These are phyloP conservation scores for Catagonus wagneri DNA, from an alignment of 2,113 vertebrate genomes.

Conservation along the genomic window DNA sequence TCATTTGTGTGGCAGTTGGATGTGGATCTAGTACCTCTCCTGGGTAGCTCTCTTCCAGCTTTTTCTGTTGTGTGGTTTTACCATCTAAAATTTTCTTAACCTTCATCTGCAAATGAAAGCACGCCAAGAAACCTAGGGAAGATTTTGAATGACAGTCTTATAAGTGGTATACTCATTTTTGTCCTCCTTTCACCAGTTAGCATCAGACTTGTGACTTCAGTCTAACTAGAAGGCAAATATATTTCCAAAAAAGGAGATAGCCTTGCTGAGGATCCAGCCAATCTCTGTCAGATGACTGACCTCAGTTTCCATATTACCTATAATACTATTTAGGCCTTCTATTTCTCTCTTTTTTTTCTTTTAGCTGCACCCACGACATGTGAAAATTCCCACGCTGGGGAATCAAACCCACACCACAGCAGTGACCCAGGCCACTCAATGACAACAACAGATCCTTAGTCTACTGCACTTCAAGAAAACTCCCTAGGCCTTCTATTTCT, in stretches of 20 bases:
- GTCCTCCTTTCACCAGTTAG: background rate
- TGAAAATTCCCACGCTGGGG: no score
- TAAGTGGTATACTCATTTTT: background rate
- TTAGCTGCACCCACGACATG: no score
- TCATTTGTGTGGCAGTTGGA: background rate
- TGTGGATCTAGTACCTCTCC: background rate
- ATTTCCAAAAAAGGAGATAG: background rate
- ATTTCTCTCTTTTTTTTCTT: background rate
- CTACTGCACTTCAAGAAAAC: no score
- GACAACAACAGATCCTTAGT: no score
- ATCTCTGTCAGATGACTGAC: background rate
- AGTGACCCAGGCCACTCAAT: no score
- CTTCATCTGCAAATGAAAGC: conserved; percentile 27
- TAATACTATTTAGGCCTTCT: background rate
- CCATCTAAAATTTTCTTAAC: background rate
- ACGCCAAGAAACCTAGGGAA: background rate
- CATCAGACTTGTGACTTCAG: background rate
- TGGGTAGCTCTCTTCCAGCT: background rate
- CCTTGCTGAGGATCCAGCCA: background rate
- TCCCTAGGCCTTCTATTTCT: no score
- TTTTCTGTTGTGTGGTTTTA: background rate
- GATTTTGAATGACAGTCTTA: background rate
- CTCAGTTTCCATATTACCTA: background rate
- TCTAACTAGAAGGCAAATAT: background rate
- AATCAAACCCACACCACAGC: no score